Conservation (phyloP, 2,797 vertebrate genomes). For the Hafferia zeledoni region DNA sequence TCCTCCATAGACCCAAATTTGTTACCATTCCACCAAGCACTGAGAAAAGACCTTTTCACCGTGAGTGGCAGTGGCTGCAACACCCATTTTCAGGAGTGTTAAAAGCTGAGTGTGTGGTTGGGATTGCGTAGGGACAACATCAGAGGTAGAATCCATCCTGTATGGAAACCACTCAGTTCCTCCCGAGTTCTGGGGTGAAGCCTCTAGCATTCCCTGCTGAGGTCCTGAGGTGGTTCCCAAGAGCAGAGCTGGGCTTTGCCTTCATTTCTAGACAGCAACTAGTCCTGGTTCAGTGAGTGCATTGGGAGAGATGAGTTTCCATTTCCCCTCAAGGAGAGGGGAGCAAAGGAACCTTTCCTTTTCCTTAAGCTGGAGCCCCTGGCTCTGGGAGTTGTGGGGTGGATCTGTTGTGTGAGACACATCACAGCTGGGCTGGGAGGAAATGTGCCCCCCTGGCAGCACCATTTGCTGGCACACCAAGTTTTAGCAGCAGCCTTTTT, state of each 20-base stretch:
- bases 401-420: background rate
- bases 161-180: background rate
- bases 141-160: background rate
- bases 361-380: background rate
- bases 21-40: background rate
- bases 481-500: background rate
- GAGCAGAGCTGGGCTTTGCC: background rate
- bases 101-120: background rate
- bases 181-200: background rate
- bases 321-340: background rate
- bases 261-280: background rate
- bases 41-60: background rate
- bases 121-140: background rate
- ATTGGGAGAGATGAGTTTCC: background rate
- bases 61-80: background rate
- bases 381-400: background rate
- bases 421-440: background rate
- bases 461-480: background rate
- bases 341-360: constrained; percentile 6
- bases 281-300: background rate
- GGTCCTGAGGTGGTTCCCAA: background rate
- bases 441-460: background rate
- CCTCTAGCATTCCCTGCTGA: background rate
- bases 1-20: background rate
- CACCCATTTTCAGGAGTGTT: background rate